Base-by-base conservation (phyloP, 2,113 vertebrate species). In the Setophaga coronata region DNA sequence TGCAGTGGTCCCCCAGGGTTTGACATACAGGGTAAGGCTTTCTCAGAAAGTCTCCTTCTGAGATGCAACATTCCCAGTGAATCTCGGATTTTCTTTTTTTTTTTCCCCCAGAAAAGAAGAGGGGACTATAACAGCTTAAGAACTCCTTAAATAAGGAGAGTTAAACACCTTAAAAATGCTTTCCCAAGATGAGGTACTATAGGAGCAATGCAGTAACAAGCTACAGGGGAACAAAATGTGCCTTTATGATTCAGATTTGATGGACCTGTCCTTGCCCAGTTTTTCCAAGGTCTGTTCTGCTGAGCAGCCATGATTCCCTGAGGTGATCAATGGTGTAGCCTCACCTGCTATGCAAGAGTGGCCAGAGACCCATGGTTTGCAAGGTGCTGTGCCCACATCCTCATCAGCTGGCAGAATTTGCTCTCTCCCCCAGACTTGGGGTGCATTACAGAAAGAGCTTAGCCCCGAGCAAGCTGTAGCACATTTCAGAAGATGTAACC, bases 321-420 rank as follows among this genome's bases (percentile, higher is more conserved):
- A 2, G 42, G 0, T 0, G 11, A 3, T 62, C 47, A n/a, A 3
- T 12, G 16, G 4, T 62, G 29, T 53, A 71, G 45, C 40, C 23
- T 74, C 70, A 74, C 36, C 4, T 0, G 0, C 29, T 48, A 1
- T 31, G 33, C 25, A 26, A 5, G 25, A 24, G 57, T 31, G 47
- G 7, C 29, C 15, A 25, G 33, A 82, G 3, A n/a, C 25, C 12
- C 2, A 0, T 5, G 12, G 18, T 47, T 67, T 91, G 40, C 71
- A 56, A 47, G 29, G 13, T 54, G 34, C 38, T 21, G 0, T 2
- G 1, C 34, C 87, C 51, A 28, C 0, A 1, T 34, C 38, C 33
- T 38, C 51, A 2, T 40, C 47, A 67, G 60, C 42, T 38, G 23
- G n/a, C 31, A 62, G 38, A 36, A 62, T 45, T 74, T 85, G 36